Evolutionary conservation across 2,888 invertebrate species (phyloP).

Genomic region (Liopterus haemorrhoidalis): DNA sequence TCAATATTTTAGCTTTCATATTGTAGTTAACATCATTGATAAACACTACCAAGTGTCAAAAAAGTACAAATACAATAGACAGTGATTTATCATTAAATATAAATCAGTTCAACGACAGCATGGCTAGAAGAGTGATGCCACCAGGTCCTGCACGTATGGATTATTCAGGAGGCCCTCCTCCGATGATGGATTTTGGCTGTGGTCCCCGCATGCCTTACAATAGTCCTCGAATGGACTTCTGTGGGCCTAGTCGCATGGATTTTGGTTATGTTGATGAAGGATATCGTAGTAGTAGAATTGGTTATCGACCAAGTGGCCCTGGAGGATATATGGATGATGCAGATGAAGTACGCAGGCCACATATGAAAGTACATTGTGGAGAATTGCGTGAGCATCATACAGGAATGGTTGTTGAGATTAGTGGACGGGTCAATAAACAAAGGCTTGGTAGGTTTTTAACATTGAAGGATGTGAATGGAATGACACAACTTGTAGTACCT

Average conservation of each 20-base stretch:
- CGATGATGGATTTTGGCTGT: no score
- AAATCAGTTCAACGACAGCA: no score
- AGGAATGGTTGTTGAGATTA: conserved; percentile 53
- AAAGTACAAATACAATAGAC: neutral
- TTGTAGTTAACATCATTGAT: no score
- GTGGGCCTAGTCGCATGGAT: neutral
- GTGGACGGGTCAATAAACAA: conserved; percentile 58
- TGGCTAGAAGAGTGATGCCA: neutral
- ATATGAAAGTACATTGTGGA: conserved; percentile 48
- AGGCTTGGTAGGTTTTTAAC: conserved; percentile 55
- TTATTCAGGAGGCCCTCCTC: neutral
- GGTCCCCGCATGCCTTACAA: no score
- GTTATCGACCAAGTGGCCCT: neutral
- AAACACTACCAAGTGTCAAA: neutral
- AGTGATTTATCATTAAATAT: no score
- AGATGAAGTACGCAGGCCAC: neutral
- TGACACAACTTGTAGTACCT: conserved; percentile 52
- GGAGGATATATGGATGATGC: neutral
- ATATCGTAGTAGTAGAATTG: neutral
- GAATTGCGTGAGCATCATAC: conserved; percentile 50
- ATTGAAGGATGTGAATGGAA: conserved; percentile 57
- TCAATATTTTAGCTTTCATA: no score
- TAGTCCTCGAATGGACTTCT: neutral
- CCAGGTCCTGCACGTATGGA: neutral
- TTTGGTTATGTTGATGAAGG: neutral